phyloP scores from a whole-genome alignment of 2,797 vertebrate species.

The Hypotaenidia philippensis region DNA sequence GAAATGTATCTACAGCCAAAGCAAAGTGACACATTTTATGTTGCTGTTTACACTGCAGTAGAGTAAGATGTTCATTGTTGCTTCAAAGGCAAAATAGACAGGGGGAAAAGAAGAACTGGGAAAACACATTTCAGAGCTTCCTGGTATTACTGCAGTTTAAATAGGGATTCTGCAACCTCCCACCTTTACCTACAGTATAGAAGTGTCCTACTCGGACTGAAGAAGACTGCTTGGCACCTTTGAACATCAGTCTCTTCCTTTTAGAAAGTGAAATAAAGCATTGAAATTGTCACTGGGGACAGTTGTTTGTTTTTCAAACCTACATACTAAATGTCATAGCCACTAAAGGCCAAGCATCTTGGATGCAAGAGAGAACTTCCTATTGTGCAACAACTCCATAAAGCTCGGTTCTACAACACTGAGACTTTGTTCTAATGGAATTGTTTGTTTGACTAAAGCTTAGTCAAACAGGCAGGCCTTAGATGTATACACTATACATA shows the following conservation, averaged over 20 bases:
- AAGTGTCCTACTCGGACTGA: background rate
- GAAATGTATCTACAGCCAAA: background rate
- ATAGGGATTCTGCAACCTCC: background rate
- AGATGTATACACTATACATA: background rate
- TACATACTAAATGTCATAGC: background rate
- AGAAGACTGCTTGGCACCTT: background rate
- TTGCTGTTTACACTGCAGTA: background rate
- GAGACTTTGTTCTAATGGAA: constrained; percentile 8
- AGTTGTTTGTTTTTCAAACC: background rate
- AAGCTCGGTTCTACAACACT: background rate
- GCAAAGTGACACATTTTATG: background rate
- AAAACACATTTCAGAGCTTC: background rate
- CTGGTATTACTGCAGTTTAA: background rate
- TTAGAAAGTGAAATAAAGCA: background rate
- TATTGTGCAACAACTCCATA: background rate
- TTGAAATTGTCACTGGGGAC: background rate
- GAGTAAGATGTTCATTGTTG: background rate
- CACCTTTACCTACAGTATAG: background rate
- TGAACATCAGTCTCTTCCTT: background rate
- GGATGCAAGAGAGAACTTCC: background rate
- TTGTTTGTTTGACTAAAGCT: constrained; percentile 14
- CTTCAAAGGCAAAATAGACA: background rate
- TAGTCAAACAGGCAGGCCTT: background rate
- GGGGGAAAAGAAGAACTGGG: background rate
- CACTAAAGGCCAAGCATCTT: background rate